Conservation (phyloP, 2,797 vertebrate species). For the Coracias cyanogaster region DNA sequence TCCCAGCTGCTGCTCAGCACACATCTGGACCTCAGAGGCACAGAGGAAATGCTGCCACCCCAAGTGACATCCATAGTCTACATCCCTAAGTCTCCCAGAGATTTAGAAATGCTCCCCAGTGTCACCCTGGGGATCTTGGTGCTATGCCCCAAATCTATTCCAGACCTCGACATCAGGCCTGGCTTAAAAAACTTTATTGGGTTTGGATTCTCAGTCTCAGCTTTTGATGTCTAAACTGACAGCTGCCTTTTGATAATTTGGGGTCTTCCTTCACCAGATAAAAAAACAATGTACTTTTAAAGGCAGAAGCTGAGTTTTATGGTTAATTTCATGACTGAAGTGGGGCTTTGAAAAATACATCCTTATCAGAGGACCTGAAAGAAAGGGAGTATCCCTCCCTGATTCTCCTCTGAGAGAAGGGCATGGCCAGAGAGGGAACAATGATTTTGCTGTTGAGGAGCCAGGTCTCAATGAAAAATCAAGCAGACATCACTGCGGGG, state of each 20-base stretch:
- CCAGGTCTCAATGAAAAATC: neutral
- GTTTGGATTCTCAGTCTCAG: neutral
- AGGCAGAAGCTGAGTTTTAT: neutral
- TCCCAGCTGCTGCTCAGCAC: neutral
- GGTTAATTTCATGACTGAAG: neutral
- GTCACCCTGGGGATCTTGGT: neutral
- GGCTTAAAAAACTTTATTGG: neutral
- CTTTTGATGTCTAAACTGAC: neutral
- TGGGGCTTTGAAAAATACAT: neutral
- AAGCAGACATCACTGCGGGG: neutral
- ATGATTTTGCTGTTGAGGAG: neutral
- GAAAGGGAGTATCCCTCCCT: neutral
- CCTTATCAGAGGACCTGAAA: neutral
- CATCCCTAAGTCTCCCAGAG: neutral
- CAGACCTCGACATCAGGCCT: neutral
- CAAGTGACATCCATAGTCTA: neutral
- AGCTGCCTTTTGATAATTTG: neutral
- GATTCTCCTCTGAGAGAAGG: neutral
- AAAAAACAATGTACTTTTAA: neutral
- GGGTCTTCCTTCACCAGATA: neutral
- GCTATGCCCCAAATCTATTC: neutral
- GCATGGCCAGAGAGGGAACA: neutral
- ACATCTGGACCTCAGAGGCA: neutral
- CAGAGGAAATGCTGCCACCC: neutral
- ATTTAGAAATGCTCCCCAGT: neutral